A percentile compares a stretch with the other conserved stretches of the same genome.
phyloP scores from a whole-genome alignment of 2,888 invertebrate species.

The Diarsia rubi region DNA sequence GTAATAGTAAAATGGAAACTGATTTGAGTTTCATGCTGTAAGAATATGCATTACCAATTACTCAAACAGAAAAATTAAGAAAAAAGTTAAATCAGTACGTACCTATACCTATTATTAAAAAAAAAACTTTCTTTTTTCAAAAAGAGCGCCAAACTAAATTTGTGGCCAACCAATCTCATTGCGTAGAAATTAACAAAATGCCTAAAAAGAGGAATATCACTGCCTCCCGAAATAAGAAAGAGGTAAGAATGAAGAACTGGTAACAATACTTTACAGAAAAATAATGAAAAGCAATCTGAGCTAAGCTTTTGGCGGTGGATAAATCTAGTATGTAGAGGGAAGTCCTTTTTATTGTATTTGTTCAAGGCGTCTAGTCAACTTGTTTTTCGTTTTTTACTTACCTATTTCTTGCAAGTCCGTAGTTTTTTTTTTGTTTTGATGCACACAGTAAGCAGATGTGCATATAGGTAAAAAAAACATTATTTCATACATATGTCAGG shows the following conservation, averaged over 20 bases:
- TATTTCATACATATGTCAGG: not conserved
- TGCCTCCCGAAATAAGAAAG: conserved; percentile 41
- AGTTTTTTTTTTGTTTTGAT: conserved; percentile 1
- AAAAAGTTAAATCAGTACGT: not conserved
- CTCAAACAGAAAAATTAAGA: not conserved
- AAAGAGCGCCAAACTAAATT: conserved; percentile 29
- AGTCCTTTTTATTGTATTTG: not conserved
- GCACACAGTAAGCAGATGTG: not conserved
- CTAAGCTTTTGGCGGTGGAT: not conserved
- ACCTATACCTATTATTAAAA: too few relatives aligned
- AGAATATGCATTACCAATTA: conserved; percentile 19
- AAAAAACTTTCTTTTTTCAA: conserved; percentile 9
- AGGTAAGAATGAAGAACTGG: conserved; percentile 29
- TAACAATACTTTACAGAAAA: not conserved
- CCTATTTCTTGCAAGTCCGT: not conserved
- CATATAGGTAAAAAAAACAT: not conserved
- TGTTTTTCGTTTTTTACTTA: not conserved
- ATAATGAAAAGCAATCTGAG: not conserved
- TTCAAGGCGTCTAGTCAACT: not conserved
- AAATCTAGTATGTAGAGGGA: not conserved
- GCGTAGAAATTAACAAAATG: conserved; percentile 30
- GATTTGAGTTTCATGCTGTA: conserved; percentile 54
- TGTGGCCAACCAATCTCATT: not conserved
- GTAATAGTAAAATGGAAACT: conserved; percentile 47
- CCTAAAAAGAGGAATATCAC: conserved; percentile 39